Evolutionary conservation across 1,140 invertebrate species (phyloP).

Genomic region (Platorchestia sp.): DNA sequence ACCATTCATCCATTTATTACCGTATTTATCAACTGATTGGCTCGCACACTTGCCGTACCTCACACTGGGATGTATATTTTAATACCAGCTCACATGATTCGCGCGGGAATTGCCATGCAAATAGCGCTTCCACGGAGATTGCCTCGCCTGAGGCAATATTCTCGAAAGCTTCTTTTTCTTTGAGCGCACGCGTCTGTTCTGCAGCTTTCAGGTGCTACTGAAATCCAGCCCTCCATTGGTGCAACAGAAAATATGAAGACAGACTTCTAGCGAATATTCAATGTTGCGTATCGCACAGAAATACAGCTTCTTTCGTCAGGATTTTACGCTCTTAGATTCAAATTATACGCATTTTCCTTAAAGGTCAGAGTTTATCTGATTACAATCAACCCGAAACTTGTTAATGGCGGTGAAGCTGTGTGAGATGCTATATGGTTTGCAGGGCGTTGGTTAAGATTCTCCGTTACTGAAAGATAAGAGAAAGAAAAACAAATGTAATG

Average conservation of each 20-base stretch:
- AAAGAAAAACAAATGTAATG: too few relatives aligned
- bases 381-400: too few relatives aligned
- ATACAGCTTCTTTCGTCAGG: too few relatives aligned
- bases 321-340: too few relatives aligned
- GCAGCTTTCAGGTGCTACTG: neutral
- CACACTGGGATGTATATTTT: neutral
- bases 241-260: neutral
- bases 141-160: neutral
- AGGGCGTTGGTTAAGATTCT: too few relatives aligned
- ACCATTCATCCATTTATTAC: neutral
- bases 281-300: too few relatives aligned
- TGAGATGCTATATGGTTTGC: too few relatives aligned
- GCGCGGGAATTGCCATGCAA: conserved; percentile 4
- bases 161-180: neutral
- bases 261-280: neutral
- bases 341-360: too few relatives aligned
- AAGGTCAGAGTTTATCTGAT: too few relatives aligned
- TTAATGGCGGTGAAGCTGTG: too few relatives aligned
- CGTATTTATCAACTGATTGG: neutral
- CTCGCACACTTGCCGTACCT: neutral
- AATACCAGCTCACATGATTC: neutral
- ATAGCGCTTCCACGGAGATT: neutral
- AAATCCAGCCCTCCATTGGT: neutral
- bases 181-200: neutral
- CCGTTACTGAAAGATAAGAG: too few relatives aligned